These are phyloP conservation scores for Bombus balteatus DNA, from an alignment of 1,140 invertebrate genomes.

Conservation along the genomic window DNA sequence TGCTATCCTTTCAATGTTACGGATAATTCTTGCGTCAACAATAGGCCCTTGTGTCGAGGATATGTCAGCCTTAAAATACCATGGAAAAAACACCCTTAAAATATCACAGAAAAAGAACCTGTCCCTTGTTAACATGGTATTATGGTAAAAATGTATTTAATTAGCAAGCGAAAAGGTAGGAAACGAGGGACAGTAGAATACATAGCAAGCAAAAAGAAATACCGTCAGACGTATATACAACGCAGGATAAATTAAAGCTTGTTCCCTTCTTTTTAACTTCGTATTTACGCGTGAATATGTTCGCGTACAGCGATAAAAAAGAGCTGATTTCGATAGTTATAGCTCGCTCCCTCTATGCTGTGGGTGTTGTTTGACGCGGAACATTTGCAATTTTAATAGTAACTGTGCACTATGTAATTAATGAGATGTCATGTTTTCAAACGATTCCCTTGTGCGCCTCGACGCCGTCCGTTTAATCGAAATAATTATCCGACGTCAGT, in stretches of 20 bases:
- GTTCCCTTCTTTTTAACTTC: not conserved
- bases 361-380: not conserved
- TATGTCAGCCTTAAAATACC: not conserved
- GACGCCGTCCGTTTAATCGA: not conserved
- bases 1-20: not conserved
- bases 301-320: not conserved
- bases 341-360: not conserved
- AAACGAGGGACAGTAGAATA: not conserved
- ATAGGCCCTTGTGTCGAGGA: not conserved
- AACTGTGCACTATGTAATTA: conserved; percentile 21
- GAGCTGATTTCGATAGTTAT: not conserved
- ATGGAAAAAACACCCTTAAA: not conserved
- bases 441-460: not conserved
- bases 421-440: conserved; percentile 40
- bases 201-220: not conserved
- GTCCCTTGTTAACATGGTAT: conserved; percentile 1
- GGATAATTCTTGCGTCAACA: conserved; percentile 41
- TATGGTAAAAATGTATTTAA: conserved; percentile 36
- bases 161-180: not conserved
- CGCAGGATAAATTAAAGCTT: not conserved
- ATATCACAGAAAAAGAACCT: not conserved
- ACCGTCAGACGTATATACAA: not conserved
- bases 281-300: too few species aligned
- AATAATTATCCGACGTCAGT: conserved; percentile 32
- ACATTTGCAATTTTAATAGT: conserved; percentile 27